Evolutionary conservation across 2,113 vertebrate species (phyloP).

Genomic region (Sprattus sprattus): DNA sequence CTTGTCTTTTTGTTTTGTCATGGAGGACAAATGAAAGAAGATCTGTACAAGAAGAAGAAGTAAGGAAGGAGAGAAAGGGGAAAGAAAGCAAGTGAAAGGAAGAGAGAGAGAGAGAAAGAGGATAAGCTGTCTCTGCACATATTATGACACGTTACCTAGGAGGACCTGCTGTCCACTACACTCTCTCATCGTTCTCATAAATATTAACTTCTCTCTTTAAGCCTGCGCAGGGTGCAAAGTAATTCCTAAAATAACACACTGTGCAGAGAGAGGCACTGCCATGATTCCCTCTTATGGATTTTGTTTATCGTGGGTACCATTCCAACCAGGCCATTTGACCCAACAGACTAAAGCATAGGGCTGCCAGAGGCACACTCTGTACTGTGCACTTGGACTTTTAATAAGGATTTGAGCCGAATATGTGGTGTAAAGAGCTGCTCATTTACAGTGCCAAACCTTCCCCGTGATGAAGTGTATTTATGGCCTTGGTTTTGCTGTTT

Average conservation of each 20-base stretch:
- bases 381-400: background rate
- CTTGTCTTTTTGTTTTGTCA: no score
- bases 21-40: background rate
- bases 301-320: background rate
- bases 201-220: background rate
- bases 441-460: background rate
- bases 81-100: background rate
- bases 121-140: background rate
- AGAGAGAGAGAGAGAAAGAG: background rate
- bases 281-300: background rate
- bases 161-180: background rate
- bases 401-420: background rate
- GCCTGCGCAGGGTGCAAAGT: background rate
- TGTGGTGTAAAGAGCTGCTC: background rate
- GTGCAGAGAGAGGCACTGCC: background rate
- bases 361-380: conserved; percentile 8
- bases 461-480: background rate
- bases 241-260: background rate
- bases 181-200: background rate
- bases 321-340: background rate
- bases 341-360: background rate
- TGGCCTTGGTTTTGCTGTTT: background rate
- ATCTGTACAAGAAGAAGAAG: background rate
- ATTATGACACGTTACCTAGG: background rate
- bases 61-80: background rate